Conservation (phyloP, 2,888 invertebrate species). For the Bellardia pandia region DNA sequence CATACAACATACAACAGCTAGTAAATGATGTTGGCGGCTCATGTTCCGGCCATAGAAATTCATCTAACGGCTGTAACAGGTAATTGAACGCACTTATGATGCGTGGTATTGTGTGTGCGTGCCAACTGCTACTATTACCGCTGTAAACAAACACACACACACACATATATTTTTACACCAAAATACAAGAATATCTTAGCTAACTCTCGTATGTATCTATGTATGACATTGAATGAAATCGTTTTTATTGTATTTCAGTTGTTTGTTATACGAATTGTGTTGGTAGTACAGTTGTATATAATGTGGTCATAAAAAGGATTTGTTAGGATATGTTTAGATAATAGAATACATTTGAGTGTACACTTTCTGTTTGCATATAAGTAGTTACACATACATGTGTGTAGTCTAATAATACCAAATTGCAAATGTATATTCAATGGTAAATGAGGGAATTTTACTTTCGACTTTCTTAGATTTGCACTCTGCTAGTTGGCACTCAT, state of each 20-base stretch:
- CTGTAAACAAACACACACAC: conserved; percentile 30
- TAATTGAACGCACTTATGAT: conserved; percentile 82
- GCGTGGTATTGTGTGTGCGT: conserved; percentile 76
- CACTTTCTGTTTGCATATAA: not conserved
- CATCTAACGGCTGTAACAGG: conserved; percentile 84
- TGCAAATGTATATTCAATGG: conserved; percentile 76
- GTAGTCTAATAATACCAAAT: conserved; percentile 76
- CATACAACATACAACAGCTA: conserved; percentile 63
- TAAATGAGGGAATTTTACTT: conserved; percentile 60
- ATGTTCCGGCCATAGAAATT: conserved; percentile 83
- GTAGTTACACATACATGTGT: conserved; percentile 27
- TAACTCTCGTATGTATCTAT: not conserved
- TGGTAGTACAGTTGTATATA: conserved; percentile 77
- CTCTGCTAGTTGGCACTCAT: conserved; percentile 66
- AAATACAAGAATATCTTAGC: not conserved
- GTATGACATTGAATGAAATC: conserved; percentile 54
- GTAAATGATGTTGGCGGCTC: conserved; percentile 74
- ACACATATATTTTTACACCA: not conserved
- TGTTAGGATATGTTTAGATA: conserved; percentile 75
- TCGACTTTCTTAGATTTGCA: conserved; percentile 61
- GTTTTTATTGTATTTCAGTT: conserved; percentile 12
- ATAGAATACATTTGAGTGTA: conserved; percentile 66
- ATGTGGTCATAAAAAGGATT: conserved; percentile 83
- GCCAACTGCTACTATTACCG: conserved; percentile 48
- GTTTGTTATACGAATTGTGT: conserved; percentile 51